These are phyloP conservation scores for Molossus molossus DNA, from an alignment of 2,797 vertebrate genomes.

Conservation along the genomic window DNA sequence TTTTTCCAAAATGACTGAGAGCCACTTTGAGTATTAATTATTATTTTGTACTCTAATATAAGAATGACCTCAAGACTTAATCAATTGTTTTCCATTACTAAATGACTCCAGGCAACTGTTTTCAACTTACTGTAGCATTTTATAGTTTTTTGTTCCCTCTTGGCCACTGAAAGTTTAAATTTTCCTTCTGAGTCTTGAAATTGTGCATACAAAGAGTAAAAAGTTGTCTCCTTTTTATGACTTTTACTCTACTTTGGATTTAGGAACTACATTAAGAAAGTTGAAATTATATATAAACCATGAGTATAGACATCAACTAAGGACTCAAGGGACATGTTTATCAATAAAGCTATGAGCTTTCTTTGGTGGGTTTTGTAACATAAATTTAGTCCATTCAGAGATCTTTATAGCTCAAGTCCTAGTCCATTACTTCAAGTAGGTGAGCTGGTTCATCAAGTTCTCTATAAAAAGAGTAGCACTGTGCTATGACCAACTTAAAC, in stretches of 20 bases:
- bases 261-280: neutral
- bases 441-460: neutral
- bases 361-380: neutral
- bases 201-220: neutral
- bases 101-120: slow-evolving; percentile 12
- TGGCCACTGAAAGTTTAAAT: neutral
- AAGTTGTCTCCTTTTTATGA: neutral
- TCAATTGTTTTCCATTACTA: slow-evolving; percentile 10
- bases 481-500: neutral
- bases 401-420: neutral
- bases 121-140: slow-evolving; percentile 8
- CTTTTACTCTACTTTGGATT: slow-evolving; percentile 8
- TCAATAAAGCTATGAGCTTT: neutral
- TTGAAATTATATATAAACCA: neutral
- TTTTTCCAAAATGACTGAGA: slow-evolving; percentile 36
- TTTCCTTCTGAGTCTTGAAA: neutral
- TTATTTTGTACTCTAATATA: neutral
- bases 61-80: neutral
- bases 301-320: neutral
- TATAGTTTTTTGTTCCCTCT: neutral
- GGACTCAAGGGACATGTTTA: neutral
- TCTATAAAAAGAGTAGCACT: neutral
- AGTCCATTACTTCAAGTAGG: neutral
- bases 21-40: slow-evolving; percentile 10
- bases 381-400: neutral